Base-by-base conservation (phyloP, 2,888 invertebrate genomes). In the Nymphalis urticae region DNA sequence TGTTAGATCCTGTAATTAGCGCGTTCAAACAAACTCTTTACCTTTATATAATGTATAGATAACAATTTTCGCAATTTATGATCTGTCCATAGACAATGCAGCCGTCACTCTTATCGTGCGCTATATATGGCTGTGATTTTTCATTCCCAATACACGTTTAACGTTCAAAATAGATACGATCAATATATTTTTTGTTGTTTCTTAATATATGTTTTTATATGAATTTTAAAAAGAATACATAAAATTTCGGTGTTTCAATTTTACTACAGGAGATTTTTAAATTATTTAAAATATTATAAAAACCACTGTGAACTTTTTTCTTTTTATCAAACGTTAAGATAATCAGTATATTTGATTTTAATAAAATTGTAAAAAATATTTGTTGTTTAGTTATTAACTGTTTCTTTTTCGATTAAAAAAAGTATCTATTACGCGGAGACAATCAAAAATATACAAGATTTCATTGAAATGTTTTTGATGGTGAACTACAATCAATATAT, bases 121-220 rank as follows among this genome's bases (percentile, higher is more conserved):
- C 24, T 53, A 53, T 53, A 16, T 53, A 53, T 53, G 53, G 5
- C 27, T 6, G 53, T 53, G 53, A 53, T 53, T 27, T 53, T 53
- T 53, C 53, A 27, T 24, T 24, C 53, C 0, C 24, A 53, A 53
- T 24, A 24, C 24, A 53, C 21, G 13, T 16, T 53, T 53, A 16
- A 53, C 21, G 53, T 24, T 24, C 24, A 16, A 53, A 53, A 21
- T 0, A 16, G 13, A 9, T 13, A 21, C 27, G 21, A 27, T 53
- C 1, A 53, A 53, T 24, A 6, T 16, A 1, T 27, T 24, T 3
- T 24, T 53, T 21, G 21, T n/a, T 10, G 1, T 10, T 19, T 7
- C 19, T 21, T 10, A 21, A 21, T n/a, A 4, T n/a, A 51, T 19
- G 7, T n/a, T 21, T 21, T 10, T 10, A 42, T 42, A 42, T 42